Evolutionary conservation across 2,888 invertebrate genomes (phyloP), one percentile per base, ranked within the genome.

Genomic region (Ichneumon xanthorius): DNA sequence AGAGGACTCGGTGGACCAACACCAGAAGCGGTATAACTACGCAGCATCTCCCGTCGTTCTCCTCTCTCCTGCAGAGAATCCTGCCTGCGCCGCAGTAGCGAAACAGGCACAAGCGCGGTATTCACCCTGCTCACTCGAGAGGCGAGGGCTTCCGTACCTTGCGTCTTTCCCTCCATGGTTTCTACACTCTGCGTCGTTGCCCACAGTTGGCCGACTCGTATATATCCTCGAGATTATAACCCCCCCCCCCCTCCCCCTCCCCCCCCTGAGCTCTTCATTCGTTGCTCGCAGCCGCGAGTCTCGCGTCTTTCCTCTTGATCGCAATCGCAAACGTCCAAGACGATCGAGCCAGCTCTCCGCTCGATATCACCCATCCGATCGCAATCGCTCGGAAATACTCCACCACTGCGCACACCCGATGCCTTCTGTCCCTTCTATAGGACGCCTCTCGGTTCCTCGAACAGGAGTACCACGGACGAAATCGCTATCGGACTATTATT

Each of bases 21-120:
- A 79, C 79, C 71, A 79, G 79, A 72, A 71, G 63, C 48, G 79
- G 71, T 79, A 30, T 50, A 79, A 50, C 61, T 79, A 79, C 71
- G 48, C 58, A 58, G 58, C 63, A 63, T 63, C 71, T 45, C 58
- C n/a, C 30, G 37, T 77, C 55, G 65, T 19, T 22, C 22, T 22
- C 22, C 22, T 22, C 55, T 68, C 55, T 61, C 45, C 61, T 16
- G 40, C 30, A 5, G 50, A 11, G 37, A 37, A 67, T 77, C 37
- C 67, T 40, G 33, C 33, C 19, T 61, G 76, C 50, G 22, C 16
- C 22, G 65, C 22, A 55, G 53, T 40, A 26, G 77, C 37, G 53
- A 33, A 71, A 53, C 71, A 53, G 26, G 50, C n/a, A 71, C 40
- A 45, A 33, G 65, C 37, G 9, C 58, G 50, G 50, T 50, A 50